Percentiles rank a stretch among this genome's conserved stretches.
These are phyloP conservation scores for Lucilia sericata DNA, from an alignment of 1,140 invertebrate species.

Conservation along the genomic window DNA sequence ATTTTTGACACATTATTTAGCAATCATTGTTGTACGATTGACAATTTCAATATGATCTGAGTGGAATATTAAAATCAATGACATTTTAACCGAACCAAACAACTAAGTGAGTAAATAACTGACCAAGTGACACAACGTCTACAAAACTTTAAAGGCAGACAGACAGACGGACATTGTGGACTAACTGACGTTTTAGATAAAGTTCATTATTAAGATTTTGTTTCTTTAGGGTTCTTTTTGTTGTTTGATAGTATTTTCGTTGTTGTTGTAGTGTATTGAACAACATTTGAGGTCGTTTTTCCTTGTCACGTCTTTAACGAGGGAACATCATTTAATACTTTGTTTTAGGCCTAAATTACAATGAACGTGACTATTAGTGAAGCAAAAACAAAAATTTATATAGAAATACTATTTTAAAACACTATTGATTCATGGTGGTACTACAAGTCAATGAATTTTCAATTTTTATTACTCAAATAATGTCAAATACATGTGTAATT, in stretches of 20 bases:
- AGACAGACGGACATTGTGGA: neutral
- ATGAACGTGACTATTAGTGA: slow-evolving; percentile 34
- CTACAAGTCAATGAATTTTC: slow-evolving; percentile 35
- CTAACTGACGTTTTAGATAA: neutral
- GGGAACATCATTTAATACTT: slow-evolving; percentile 31
- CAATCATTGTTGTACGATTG: slow-evolving; percentile 42
- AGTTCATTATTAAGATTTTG: neutral
- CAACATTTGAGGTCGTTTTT: neutral
- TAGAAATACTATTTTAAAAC: neutral
- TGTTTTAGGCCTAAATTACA: slow-evolving; percentile 34
- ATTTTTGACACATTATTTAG: slow-evolving; percentile 44
- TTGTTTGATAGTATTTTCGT: too few species aligned
- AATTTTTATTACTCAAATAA: slow-evolving; percentile 33
- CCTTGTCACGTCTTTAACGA: slow-evolving; percentile 23
- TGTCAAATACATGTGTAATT: slow-evolving; percentile 39
- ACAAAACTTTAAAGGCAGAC: neutral
- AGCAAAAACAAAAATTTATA: neutral
- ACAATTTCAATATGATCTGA: slow-evolving; percentile 28
- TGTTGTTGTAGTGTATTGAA: neutral
- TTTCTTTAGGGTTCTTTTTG: neutral
- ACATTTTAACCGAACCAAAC: neutral
- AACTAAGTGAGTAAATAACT: neutral
- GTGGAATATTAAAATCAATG: slow-evolving; percentile 31
- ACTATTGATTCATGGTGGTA: slow-evolving; percentile 16
- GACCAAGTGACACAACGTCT: slow-evolving; percentile 21